These are phyloP conservation scores for human DNA, from an alignment of 2,113 vertebrate genomes.

Conservation along the genomic window DNA sequence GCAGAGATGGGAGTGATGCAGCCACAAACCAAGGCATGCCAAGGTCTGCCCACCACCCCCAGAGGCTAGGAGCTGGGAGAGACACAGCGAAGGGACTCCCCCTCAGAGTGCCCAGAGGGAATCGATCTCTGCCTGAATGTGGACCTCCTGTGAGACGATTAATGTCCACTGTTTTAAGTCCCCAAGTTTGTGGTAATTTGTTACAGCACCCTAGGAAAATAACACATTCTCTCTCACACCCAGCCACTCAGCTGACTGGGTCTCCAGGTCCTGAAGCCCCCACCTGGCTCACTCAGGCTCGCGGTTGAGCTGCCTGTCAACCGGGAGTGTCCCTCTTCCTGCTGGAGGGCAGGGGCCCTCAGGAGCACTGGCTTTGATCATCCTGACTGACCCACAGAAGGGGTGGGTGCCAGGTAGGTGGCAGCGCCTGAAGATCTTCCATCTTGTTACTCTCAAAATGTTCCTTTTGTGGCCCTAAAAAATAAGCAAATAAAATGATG, in stretches of 20 bases:
- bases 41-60: neutral
- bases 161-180: neutral
- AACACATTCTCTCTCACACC: neutral
- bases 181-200: neutral
- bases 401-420: neutral
- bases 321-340: neutral
- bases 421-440: neutral
- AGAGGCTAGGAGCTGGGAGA: neutral
- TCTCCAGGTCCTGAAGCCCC: neutral
- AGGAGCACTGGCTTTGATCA: neutral
- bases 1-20: neutral
- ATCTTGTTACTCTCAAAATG: neutral
- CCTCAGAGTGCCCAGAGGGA: neutral
- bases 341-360: neutral
- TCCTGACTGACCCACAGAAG: neutral
- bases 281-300: neutral
- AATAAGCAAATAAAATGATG: neutral
- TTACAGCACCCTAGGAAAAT: neutral
- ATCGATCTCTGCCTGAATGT: neutral
- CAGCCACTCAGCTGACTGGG: neutral
- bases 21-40: neutral
- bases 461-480: neutral
- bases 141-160: neutral
- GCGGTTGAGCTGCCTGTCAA: accelerated
- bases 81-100: neutral